Evolutionary conservation across 2,797 vertebrate genomes (phyloP), one percentile per base, ranked within the genome.

Genomic region (Champsocephalus esox): DNA sequence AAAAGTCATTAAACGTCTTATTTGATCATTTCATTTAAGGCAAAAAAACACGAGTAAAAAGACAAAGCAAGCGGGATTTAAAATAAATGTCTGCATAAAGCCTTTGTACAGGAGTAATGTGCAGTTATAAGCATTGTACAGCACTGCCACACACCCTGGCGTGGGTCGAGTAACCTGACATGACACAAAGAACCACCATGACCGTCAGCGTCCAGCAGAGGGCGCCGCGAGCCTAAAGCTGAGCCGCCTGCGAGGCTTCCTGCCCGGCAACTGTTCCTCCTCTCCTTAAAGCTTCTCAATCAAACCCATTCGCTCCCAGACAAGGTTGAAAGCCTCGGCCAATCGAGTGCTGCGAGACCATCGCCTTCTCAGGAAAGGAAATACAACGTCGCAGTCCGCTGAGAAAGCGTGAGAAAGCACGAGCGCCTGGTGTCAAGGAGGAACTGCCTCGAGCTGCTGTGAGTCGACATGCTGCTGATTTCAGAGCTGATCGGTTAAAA

Each of bases 251-350:
- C 5, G 43, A 54, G 32, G 21, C 81, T 49, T 87, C 87, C 86
- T 91, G 90, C 90, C 91, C 85, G 83, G 88, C 88, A 91, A 93
- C 90, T 28, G 77, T 62, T 75, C 70, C 59, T 79, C 70, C 79
- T 43, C 74, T 87, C 75, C 73, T 85, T 61, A 41, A 79, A 73
- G 77, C 87, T 73, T 69, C 62, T 81, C 51, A 73, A 75, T 77
- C 69, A 3, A 85, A 79, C 34, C 71, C 83, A 77, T 69, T 80
- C 41, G 80, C 79, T 86, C 60, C 1, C 61, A 79, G 73, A 52
- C 74, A 46, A 75, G 79, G 61, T 12, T 68, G 56, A 17, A 34
- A 67, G 73, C 75, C 51, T 46, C 45, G 49, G 66, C 86, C 87
- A 88, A 86, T 87, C 72, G 1, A 7, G 79, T 17, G 70, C 72